Percentiles rank a stretch among this genome's conserved stretches.
Evolutionary conservation across 2,888 invertebrate genomes (phyloP).

Genomic region (Phortica okadai): DNA sequence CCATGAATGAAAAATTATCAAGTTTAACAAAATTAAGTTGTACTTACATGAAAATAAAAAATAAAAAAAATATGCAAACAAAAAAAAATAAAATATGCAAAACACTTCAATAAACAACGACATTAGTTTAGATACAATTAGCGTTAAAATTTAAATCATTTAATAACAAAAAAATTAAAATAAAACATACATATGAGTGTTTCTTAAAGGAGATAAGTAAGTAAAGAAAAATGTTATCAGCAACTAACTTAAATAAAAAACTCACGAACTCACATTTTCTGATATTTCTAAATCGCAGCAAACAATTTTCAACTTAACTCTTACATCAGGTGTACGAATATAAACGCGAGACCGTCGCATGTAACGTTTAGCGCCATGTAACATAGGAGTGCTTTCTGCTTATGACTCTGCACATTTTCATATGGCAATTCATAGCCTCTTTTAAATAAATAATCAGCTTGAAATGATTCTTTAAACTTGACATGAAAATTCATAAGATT

Average conservation of each 20-base stretch:
- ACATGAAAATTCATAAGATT: slow-evolving; percentile 67
- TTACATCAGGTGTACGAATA: not conserved
- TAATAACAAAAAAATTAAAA: slow-evolving; percentile 3
- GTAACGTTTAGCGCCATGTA: too few species aligned
- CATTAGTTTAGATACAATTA: slow-evolving; percentile 58
- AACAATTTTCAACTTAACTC: slow-evolving; percentile 31
- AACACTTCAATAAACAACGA: slow-evolving; percentile 70
- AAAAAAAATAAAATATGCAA: slow-evolving; percentile 42
- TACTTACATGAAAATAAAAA: not conserved
- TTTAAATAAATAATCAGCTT: slow-evolving; percentile 40
- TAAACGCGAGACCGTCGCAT: too few species aligned
- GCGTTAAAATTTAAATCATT: slow-evolving; percentile 10
- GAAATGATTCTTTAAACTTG: too few species aligned
- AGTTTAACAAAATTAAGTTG: slow-evolving; percentile 7
- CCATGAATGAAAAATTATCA: not conserved
- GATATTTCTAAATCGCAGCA: not conserved
- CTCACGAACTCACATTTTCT: not conserved
- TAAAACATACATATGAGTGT: not conserved
- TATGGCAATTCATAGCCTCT: slow-evolving; percentile 37
- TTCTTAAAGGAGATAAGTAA: too few species aligned
- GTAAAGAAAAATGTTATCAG: too few species aligned
- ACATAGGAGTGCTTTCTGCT: too few species aligned
- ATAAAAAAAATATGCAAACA: slow-evolving; percentile 19
- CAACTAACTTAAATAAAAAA: too few species aligned
- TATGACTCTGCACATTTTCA: slow-evolving; percentile 37